Conservation (phyloP, 2,113 vertebrate species). For the Rhynchopsitta pachyrhyncha region DNA sequence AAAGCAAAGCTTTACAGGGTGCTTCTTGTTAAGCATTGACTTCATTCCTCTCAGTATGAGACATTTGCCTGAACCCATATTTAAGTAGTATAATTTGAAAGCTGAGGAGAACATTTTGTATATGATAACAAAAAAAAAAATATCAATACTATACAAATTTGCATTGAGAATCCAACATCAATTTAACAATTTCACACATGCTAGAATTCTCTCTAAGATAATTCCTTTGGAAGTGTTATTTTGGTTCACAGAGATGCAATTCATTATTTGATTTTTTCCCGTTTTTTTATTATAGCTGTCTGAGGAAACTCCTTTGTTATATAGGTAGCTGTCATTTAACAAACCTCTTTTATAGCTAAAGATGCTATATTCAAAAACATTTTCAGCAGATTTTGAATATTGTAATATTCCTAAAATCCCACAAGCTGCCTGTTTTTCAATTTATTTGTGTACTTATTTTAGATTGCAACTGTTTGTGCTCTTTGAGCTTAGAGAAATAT, state of each 20-base stretch:
- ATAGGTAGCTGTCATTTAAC: not conserved
- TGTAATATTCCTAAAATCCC: not conserved
- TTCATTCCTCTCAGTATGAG: not conserved
- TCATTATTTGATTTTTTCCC: not conserved
- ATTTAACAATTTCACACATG: not conserved
- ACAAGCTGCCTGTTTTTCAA: not conserved
- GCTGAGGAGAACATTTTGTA: not conserved
- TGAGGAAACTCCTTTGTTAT: not conserved
- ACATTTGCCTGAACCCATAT: not conserved
- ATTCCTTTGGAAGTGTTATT: not conserved
- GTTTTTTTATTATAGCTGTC: not conserved
- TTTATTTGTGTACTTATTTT: not conserved
- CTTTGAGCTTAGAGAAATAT: not conserved
- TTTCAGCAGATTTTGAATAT: not conserved
- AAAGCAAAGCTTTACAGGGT: not conserved
- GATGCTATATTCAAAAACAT: not conserved
- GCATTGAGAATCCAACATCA: not conserved
- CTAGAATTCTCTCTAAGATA: not conserved
- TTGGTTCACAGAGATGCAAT: not conserved
- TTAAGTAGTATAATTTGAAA: not conserved
- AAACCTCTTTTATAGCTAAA: not conserved
- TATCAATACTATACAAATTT: not conserved
- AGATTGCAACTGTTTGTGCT: not conserved
- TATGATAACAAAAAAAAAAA: not conserved
- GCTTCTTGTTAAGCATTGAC: not conserved